Base-by-base conservation (phyloP, 1,140 invertebrate genomes). In the Polyergus mexicanus region DNA sequence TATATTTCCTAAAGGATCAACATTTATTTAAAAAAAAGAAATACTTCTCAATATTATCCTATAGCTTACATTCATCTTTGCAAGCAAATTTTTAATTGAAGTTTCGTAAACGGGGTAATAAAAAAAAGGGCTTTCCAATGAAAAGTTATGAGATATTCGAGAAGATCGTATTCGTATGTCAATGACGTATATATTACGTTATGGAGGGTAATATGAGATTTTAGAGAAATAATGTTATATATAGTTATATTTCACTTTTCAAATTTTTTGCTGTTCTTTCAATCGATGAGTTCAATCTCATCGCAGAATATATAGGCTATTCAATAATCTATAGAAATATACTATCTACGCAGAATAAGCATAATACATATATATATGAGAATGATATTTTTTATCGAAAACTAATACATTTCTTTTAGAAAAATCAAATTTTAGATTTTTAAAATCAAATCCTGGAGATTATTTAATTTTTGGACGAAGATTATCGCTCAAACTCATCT, bases 1-100 rank as follows among this genome's bases (percentile, higher is more conserved):
- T 87, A 75, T 88, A 87, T 88, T 54, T 66, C 65, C 44, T 63
- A 65, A 83, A 83, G 28, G 54, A 68, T 74, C 69, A 83, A 83
- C 56, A 83, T 83, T 83, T 83, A 74, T 44, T 7, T 38, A 62
- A 83, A 83, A 83, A 69, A 35, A 35, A 78, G 44, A 54, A 41
- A 41, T 19, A 11, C 16, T 69, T 72, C 66, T 71, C 66, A 44
- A 72, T 81, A 81, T 81, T 54, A 74, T 83, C 44, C 32, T 28
- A 13, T 35, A 60, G 54, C 54, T 60, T 83, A 83, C 19, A 60
- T 83, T 74, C 68, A 60, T 38, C 28, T 81, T 81, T 72, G 60
- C 41, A n/a, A 68, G 77, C 66, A 74, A 74, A 25, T 28, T 83
- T 83, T 83, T 83, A 60, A 74, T 83, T 83, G 68, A 83, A 58